Base-by-base conservation (phyloP, 2,888 invertebrate species). In the Andrena praecox region DNA sequence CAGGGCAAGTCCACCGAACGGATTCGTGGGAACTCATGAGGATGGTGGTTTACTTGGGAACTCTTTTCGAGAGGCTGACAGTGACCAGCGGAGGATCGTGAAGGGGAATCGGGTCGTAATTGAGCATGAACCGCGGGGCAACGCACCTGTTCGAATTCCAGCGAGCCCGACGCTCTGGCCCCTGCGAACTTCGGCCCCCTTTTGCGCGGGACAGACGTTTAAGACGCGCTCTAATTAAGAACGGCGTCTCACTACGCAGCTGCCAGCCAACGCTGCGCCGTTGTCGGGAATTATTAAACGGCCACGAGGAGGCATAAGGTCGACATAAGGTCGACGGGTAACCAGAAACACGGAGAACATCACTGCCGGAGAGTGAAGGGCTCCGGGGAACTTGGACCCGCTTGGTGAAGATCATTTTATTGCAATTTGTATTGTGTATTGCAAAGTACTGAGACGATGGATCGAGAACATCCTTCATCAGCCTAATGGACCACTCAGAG, bases 211-310 rank as follows among this genome's bases (percentile, higher is more conserved):
- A 84, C 88, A 82, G 80, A 89, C 89, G 87, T 86, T 89, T 84
- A 89, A 86, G 89, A 87, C 86, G 80, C 82, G 82, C 73, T 87
- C 90, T 90, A 92, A 91, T 91, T 92, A 91, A 90, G 91, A 89
- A 89, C 86, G 89, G 89, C 86, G 89, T 90, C 87, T 87, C 87
- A 88, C 86, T 83, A 78, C 82, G 82, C 91, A 89, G 88, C 90
- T 90, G 91, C 88, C 89, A 80, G 59, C 64, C 79, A 85, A 82
- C 77, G 79, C 84, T 73, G 72, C 73, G 72, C 70, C 82, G 77
- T 85, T 85, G 82, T 82, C 82, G 75, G 84, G 84, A 90, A 89
- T 89, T 90, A 90, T 89, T 88, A 83, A 90, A 86, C 82, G 84
- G 81, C 77, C 42, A 72, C 70, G 84, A 74, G 85, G 80, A 85